phyloP scores from a whole-genome alignment of 2,113 vertebrate genomes.

The Trematomus loennbergii region DNA sequence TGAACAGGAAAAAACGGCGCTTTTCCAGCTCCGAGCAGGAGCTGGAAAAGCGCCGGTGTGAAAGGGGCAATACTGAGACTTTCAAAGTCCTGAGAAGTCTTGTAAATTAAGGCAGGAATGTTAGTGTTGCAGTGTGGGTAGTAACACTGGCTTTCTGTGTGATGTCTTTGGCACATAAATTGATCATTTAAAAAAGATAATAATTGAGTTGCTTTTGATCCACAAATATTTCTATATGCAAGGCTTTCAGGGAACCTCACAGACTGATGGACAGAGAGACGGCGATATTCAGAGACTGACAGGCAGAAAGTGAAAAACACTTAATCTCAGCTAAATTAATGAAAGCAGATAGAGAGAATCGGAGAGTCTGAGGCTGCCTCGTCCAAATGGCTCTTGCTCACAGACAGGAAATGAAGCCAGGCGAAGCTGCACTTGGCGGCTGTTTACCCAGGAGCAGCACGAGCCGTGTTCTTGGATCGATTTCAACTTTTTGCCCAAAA shows the following conservation, averaged over 20 bases:
- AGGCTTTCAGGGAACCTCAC: not conserved
- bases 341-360: constrained; percentile 53
- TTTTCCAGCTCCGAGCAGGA: too few relatives aligned
- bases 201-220: not conserved
- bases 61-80: too few relatives aligned
- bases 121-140: not conserved
- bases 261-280: not conserved
- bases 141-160: not conserved
- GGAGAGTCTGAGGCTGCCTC: constrained; percentile 31
- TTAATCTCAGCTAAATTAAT: constrained; percentile 67
- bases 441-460: constrained; percentile 56
- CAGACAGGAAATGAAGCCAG: constrained; percentile 66
- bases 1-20: too few relatives aligned
- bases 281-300: constrained; percentile 23
- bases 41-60: too few relatives aligned
- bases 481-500: constrained; percentile 67
- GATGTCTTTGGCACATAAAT: not conserved
- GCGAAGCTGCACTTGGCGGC: constrained; percentile 29
- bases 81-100: constrained; percentile 16
- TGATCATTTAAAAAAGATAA: not conserved
- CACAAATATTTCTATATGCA: not conserved
- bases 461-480: constrained; percentile 62
- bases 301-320: constrained; percentile 35
- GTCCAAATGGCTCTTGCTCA: constrained; percentile 57
- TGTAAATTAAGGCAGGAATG: not conserved